Percentiles rank a stretch among this genome's conserved stretches.
phyloP scores from a whole-genome alignment of 2,797 vertebrate species.

The Ptychobarbus kaznakovi region DNA sequence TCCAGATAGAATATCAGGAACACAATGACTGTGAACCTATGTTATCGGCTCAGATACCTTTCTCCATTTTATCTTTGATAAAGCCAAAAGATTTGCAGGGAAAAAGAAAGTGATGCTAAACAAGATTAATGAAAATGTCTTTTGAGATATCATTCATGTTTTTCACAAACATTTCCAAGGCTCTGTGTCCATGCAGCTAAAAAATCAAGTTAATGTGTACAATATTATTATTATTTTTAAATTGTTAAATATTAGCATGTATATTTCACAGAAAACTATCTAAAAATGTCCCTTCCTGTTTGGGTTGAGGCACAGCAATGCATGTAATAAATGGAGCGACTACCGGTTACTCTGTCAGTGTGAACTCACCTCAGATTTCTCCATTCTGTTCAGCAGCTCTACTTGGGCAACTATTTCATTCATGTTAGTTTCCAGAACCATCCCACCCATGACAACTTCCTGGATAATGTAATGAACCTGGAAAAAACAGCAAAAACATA shows the following conservation, averaged over 20 bases:
- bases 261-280: background rate
- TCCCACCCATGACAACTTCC: conserved; percentile 95
- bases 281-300: background rate
- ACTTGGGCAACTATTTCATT: conserved; percentile 92
- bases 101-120: background rate
- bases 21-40: background rate
- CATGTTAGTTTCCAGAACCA: conserved; percentile 97
- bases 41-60: background rate
- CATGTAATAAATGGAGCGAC: background rate
- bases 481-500: background rate
- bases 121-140: background rate
- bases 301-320: background rate
- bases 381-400: conserved; percentile 91
- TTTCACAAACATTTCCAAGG: background rate
- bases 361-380: conserved; percentile 90
- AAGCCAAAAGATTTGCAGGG: background rate
- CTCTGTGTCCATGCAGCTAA: background rate
- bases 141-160: background rate
- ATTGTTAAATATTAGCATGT: background rate
- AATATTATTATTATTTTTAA: background rate
- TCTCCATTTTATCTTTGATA: background rate
- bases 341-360: background rate
- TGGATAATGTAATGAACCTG: conserved; percentile 94
- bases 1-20: conserved; percentile 26
- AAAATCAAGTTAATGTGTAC: background rate